phyloP scores from a whole-genome alignment of 2,888 invertebrate species.

The Brachylomia viminalis region DNA sequence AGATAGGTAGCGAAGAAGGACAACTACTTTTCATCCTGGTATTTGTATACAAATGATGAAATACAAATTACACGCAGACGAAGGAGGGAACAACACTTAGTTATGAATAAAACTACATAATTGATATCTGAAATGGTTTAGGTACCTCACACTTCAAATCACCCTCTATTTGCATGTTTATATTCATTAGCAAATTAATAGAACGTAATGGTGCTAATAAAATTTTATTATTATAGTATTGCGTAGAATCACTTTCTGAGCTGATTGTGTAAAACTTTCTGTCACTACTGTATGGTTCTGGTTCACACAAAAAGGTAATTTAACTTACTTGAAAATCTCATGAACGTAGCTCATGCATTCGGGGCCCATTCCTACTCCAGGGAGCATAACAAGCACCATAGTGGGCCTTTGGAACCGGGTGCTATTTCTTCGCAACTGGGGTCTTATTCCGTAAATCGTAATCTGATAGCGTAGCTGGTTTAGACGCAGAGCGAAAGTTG shows the following conservation, averaged over 20 bases:
- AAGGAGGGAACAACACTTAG: no score
- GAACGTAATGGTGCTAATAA: not conserved
- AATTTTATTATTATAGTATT: not conserved
- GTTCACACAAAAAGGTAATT: conserved; percentile 40
- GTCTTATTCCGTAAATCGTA: conserved; percentile 92
- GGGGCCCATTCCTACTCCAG: conserved; percentile 99
- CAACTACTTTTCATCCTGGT: no score
- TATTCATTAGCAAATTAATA: not conserved
- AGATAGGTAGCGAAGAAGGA: no score
- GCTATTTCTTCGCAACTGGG: conserved; percentile 89
- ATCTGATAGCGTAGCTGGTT: conserved; percentile 91
- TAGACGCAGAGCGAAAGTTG: conserved; percentile 79
- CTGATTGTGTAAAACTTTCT: not conserved
- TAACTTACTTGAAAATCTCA: conserved; percentile 94
- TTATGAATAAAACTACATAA: not conserved
- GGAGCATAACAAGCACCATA: conserved; percentile 98
- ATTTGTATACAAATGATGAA: no score
- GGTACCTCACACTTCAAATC: not conserved
- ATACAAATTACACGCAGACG: no score
- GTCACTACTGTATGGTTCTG: not conserved
- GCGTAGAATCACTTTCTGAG: not conserved
- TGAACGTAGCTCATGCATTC: conserved; percentile 98
- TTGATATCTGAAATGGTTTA: not conserved
- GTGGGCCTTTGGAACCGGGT: conserved; percentile 93
- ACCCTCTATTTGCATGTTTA: not conserved